Conservation (phyloP, 53 echinoderm and acorn worm species). For the Holothuria scabra region DNA sequence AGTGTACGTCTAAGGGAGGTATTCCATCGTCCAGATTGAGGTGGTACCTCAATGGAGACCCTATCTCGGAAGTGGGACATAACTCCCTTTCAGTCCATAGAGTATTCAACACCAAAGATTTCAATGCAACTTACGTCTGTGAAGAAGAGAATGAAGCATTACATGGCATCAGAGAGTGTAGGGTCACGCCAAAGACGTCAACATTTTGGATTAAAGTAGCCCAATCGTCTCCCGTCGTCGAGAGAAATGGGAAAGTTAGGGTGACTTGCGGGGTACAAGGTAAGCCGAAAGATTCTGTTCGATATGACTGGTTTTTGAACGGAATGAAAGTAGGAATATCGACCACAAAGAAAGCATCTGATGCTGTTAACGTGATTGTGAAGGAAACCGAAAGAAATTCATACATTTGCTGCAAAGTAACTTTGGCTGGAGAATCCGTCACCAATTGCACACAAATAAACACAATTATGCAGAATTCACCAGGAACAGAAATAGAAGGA, state of each 20-base stretch:
- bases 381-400: not conserved
- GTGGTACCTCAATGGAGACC: slow-evolving; percentile 29
- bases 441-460: slow-evolving; percentile 10
- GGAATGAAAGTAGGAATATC: slow-evolving; percentile 27
- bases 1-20: slow-evolving; percentile 20
- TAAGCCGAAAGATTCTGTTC: not conserved
- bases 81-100: not conserved
- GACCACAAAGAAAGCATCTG: not conserved
- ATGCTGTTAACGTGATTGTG: not conserved
- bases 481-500: not conserved
- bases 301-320: slow-evolving; percentile 41
- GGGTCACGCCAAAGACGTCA: not conserved
- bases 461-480: not conserved
- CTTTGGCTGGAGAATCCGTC: not conserved
- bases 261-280: slow-evolving; percentile 14
- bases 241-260: slow-evolving; percentile 4
- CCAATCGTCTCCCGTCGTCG: not conserved
- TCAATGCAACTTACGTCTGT: slow-evolving; percentile 33
- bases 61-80: slow-evolving; percentile 17
- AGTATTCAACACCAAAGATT: slow-evolving; percentile 29
- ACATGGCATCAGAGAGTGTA: not conserved
- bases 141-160: slow-evolving; percentile 25
- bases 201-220: slow-evolving; percentile 13
- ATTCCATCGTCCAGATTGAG: slow-evolving; percentile 15
- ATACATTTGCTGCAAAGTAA: slow-evolving; percentile 9